Evolutionary conservation across 2,888 invertebrate genomes (phyloP), one percentile per base, ranked within the genome.

Genomic region (Agonopterix arenella): DNA sequence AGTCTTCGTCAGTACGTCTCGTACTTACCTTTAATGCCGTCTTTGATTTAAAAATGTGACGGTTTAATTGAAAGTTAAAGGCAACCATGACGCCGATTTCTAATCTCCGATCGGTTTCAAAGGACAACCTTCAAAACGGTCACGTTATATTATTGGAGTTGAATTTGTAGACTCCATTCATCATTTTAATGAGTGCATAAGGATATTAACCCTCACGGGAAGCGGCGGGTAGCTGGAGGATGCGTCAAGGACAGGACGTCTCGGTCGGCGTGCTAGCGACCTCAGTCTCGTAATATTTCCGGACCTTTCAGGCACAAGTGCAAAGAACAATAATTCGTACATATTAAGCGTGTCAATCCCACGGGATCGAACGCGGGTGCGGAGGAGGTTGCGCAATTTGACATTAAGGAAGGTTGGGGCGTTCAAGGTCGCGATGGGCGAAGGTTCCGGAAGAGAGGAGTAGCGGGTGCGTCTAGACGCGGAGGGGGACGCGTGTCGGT

Each of bases 401-500:
- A 80, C 80, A 80, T 86, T 86, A 86, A 75, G 81, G 79, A 84
- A 85, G 86, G 88, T 86, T 84, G 83, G 74, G 73, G 73, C 80
- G 84, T 88, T 89, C 88, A 89, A 89, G 88, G 88, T 89, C 88
- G 82, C 74, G 60, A 67, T 76, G 75, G 76, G 73, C 81, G 76
- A 83, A 83, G 86, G 88, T 85, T 84, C 86, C 88, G 88, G 86
- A 86, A 88, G 80, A 82, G 70, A 76, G 65, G 75, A 72, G 78
- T 72, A 71, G 73, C 80, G 81, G 79, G 83, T 79, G 81, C 84
- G 89, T 86, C 86, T 89, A 89, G 88, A 86, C 89, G 80, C 68
- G 70, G 78, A 59, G 77, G 79, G 84, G 76, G 75, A 61, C 66
- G 76, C 68, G 77, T 75, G 71, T 63, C 68, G 61, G 77, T 88